phyloP scores from a whole-genome alignment of 2,113 vertebrate species.

The Beaufortia kweichowensis region DNA sequence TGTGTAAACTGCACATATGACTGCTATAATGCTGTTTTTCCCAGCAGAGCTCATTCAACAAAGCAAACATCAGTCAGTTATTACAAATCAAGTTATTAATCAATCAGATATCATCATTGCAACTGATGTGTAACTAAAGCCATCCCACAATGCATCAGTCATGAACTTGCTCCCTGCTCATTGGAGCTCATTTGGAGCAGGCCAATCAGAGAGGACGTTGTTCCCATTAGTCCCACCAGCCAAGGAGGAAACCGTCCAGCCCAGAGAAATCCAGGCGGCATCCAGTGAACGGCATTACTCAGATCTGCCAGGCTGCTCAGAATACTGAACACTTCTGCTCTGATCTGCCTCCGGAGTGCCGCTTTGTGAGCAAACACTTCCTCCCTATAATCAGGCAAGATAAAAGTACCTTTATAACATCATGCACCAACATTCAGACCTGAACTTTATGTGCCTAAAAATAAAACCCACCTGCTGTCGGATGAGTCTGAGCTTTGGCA shows the following conservation, averaged over 20 bases:
- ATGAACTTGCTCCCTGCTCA: constrained; percentile 50
- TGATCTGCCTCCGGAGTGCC: constrained; percentile 63
- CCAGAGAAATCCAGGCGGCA: constrained; percentile 90
- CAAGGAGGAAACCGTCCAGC: constrained; percentile 84
- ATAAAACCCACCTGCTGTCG: constrained; percentile 57
- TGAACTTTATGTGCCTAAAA: background rate
- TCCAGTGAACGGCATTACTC: constrained; percentile 89
- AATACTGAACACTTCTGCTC: constrained; percentile 74
- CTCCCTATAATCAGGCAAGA: constrained; percentile 11
- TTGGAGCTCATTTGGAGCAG: constrained; percentile 74
- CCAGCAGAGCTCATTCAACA: background rate
- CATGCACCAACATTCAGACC: background rate
- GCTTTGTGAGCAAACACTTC: background rate
- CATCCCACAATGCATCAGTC: constrained; percentile 8
- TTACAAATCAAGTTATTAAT: background rate
- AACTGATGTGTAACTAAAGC: background rate
- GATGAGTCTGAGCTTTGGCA: constrained; percentile 29
- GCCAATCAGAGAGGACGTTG: constrained; percentile 83
- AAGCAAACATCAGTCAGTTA: background rate
- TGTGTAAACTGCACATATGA: background rate
- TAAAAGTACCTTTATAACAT: background rate
- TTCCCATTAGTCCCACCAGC: constrained; percentile 93
- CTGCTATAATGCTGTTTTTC: background rate
- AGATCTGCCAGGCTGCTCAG: constrained; percentile 81
- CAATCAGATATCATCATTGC: background rate